phyloP scores from a whole-genome alignment of 2,113 vertebrate genomes.

The Acanthisitta chloris region DNA sequence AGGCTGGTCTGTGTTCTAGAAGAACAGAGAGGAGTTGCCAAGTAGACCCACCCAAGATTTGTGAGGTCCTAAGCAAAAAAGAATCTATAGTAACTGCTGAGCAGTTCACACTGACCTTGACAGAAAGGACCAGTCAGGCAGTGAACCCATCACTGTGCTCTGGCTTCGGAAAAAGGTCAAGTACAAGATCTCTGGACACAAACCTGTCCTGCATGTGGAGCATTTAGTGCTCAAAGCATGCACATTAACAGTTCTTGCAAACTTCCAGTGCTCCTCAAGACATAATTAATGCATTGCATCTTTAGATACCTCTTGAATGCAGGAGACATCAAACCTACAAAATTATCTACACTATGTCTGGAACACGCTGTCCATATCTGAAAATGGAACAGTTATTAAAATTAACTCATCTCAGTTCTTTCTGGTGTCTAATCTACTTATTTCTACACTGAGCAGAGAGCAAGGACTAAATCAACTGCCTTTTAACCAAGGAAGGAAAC shows the following conservation, averaged over 20 bases:
- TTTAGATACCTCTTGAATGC: neutral
- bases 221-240: neutral
- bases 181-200: neutral
- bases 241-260: neutral
- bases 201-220: neutral
- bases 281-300: neutral
- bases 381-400: neutral
- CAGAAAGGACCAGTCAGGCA: neutral
- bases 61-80: neutral
- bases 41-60: neutral
- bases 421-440: neutral
- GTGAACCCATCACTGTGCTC: neutral
- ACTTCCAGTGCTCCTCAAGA: neutral
- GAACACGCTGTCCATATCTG: neutral
- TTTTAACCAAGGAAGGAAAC: neutral
- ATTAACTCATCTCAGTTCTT: neutral
- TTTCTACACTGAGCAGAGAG: neutral
- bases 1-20: neutral
- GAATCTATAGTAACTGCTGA: neutral
- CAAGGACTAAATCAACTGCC: neutral
- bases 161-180: neutral
- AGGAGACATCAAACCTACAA: neutral
- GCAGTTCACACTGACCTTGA: neutral
- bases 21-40: neutral
- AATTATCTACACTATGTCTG: neutral